phyloP scores from a whole-genome alignment of 2,888 invertebrate genomes.

The Capitulum mitella region DNA sequence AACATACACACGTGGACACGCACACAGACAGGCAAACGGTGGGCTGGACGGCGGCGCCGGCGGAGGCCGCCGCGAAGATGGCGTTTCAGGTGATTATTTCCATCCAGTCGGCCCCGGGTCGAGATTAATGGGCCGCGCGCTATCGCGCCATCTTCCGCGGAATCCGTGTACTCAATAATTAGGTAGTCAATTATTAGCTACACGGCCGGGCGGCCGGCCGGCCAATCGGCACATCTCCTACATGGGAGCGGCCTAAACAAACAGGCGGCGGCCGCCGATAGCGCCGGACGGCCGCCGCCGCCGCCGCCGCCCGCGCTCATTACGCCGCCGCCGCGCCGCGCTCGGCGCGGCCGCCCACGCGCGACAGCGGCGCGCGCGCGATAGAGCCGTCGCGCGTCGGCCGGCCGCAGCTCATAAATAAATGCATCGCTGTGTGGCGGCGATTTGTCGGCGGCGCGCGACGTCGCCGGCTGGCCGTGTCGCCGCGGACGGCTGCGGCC shows the following conservation, averaged over 20 bases:
- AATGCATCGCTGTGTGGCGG: not conserved
- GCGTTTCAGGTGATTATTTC: constrained; percentile 27
- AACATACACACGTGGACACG: not conserved
- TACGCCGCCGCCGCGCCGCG: not conserved
- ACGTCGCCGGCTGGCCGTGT: not conserved
- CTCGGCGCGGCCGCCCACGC: not conserved
- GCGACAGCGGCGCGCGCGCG: not conserved
- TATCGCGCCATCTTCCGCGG: constrained; percentile 17
- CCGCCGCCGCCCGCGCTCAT: not conserved
- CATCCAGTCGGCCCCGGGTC: constrained; percentile 23
- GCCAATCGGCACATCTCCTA: constrained; percentile 2
- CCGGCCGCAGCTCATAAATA: constrained; percentile 3
- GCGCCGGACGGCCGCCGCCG: constrained; percentile 23
- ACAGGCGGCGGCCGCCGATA: not conserved
- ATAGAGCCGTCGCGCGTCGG: not conserved
- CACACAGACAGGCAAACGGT: not conserved
- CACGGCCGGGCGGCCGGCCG: not conserved
- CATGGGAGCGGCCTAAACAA: constrained; percentile 13
- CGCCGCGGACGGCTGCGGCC: not conserved
- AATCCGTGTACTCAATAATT: constrained; percentile 20
- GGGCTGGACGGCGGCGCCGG: not conserved
- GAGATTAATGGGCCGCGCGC: constrained; percentile 3
- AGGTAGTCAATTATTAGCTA: constrained; percentile 24
- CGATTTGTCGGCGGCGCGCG: not conserved
- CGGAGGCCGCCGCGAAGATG: not conserved